Conservation (phyloP, 2,888 invertebrate genomes). For the Scaptomyza tumidula region DNA sequence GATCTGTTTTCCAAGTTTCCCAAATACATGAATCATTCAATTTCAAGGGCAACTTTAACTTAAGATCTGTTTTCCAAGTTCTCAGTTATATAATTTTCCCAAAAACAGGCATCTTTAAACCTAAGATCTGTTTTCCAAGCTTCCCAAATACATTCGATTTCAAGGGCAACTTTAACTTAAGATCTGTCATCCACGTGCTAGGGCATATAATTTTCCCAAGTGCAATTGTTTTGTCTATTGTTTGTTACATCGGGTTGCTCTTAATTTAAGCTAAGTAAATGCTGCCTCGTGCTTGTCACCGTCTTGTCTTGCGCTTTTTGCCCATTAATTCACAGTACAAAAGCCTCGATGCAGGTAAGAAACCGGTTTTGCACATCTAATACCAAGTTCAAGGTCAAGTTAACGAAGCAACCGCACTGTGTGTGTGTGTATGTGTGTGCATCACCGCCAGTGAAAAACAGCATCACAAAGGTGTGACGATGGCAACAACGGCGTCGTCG, state of each 20-base stretch:
- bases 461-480: conserved; percentile 70
- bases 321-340: conserved; percentile 69
- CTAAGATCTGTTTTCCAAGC: no score
- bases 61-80: no score
- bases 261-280: conserved; percentile 25
- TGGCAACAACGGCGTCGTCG: conserved; percentile 17
- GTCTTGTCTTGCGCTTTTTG: conserved; percentile 50
- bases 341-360: conserved; percentile 40
- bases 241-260: conserved; percentile 24
- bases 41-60: not conserved
- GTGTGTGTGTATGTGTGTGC: conserved; percentile 16
- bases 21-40: no score
- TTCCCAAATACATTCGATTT: not conserved
- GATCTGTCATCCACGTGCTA: no score
- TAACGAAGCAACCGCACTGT: conserved; percentile 43
- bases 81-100: no score
- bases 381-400: conserved; percentile 79
- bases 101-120: no score
- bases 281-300: conserved; percentile 58
- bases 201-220: not conserved
- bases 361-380: conserved; percentile 73
- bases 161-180: not conserved
- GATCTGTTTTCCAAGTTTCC: no score
- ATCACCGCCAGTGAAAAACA: conserved; percentile 33
- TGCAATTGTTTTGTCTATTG: conserved; percentile 6